Conservation (phyloP, 2,888 invertebrate species). For the Acholoe squamosa region DNA sequence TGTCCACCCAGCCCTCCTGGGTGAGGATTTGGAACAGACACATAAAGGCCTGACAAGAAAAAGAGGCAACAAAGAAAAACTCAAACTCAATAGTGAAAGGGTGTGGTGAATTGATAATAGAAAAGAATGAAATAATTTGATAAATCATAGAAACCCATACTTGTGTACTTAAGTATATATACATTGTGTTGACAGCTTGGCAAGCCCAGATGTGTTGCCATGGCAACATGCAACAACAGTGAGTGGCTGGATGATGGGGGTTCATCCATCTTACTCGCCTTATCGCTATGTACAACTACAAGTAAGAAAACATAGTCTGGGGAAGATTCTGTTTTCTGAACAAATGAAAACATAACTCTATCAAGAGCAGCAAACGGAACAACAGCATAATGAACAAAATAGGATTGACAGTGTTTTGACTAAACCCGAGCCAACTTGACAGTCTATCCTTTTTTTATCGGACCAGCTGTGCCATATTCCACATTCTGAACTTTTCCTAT, state of each 20-base stretch:
- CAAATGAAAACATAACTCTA: background rate
- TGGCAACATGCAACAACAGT: constrained; percentile 19
- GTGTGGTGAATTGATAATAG: background rate
- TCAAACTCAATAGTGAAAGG: constrained; percentile 49
- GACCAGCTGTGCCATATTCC: no score
- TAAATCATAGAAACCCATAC: background rate
- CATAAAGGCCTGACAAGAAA: constrained; percentile 79
- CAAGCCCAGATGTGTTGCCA: background rate
- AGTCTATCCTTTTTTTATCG: no score
- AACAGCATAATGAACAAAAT: background rate
- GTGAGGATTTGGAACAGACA: constrained; percentile 83
- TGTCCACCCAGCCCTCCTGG: constrained; percentile 83
- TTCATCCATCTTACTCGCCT: background rate
- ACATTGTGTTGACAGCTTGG: background rate
- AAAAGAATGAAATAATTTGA: background rate
- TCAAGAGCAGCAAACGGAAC: background rate
- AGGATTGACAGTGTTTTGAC: no score
- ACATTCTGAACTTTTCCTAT: no score
- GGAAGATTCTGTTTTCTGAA: background rate
- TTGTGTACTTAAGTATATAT: background rate
- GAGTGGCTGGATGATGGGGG: background rate
- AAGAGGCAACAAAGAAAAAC: constrained; percentile 60
- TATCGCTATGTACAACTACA: no score
- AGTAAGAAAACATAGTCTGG: background rate
- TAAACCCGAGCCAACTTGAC: no score